Evolutionary conservation across 2,113 vertebrate species (phyloP).

Genomic region (Microtus montanus): DNA sequence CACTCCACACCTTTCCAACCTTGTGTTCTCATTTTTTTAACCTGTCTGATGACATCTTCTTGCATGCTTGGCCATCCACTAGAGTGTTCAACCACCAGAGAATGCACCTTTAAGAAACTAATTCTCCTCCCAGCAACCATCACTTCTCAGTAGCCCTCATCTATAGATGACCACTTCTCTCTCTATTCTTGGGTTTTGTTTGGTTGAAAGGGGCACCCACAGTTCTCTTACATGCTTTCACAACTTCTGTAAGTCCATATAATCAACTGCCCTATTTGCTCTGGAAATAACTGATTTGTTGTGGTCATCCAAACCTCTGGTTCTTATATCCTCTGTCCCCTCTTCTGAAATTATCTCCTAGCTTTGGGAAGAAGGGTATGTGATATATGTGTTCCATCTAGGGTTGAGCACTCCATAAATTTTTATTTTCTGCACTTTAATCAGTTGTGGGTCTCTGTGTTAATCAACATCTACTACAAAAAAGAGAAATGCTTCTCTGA

Average conservation of each 20-base stretch:
- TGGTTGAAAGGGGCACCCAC: neutral
- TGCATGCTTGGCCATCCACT: neutral
- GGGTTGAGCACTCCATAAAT: neutral
- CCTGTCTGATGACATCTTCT: neutral
- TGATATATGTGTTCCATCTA: neutral
- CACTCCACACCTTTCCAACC: too few species aligned
- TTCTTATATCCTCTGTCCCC: neutral
- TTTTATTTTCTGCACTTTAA: neutral
- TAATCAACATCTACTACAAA: neutral
- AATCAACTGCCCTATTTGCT: neutral
- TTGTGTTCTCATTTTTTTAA: too few species aligned
- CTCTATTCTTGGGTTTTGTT: neutral
- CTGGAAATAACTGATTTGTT: neutral
- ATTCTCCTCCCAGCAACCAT: neutral
- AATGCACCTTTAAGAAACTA: neutral
- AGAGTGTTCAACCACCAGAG: neutral
- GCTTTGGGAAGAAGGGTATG: neutral
- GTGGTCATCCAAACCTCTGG: neutral
- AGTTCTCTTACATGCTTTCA: neutral
- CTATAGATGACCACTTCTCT: neutral
- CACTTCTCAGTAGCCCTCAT: neutral
- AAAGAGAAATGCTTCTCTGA: neutral
- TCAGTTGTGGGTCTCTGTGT: neutral
- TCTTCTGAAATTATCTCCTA: neutral
- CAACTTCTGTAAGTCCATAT: neutral